phyloP scores from a whole-genome alignment of 2,888 invertebrate species.

The Melanostoma mellinum region DNA sequence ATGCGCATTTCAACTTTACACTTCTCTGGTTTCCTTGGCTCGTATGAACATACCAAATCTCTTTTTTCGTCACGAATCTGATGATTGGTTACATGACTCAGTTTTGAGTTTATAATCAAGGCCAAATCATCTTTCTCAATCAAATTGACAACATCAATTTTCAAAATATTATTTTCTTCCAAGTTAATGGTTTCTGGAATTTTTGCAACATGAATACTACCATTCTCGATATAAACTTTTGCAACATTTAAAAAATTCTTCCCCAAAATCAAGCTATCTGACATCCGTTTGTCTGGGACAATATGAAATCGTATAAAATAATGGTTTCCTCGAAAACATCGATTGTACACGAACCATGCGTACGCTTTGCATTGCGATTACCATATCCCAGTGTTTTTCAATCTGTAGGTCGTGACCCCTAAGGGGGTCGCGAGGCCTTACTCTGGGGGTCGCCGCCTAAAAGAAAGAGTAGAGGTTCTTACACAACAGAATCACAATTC shows the following conservation, averaged over 20 bases:
- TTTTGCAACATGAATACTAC: background rate
- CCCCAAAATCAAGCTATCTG: too few species aligned
- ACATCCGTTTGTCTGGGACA: constrained; percentile 20
- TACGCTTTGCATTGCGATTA: constrained; percentile 3
- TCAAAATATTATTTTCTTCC: constrained; percentile 17
- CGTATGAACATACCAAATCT: constrained; percentile 4
- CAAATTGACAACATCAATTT: constrained; percentile 2
- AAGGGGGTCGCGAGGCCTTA: too few species aligned
- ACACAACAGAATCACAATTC: too few species aligned
- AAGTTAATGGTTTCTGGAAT: background rate
- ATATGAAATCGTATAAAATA: constrained; percentile 31
- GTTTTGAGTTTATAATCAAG: background rate
- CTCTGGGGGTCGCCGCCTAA: too few species aligned
- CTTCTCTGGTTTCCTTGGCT: constrained; percentile 31
- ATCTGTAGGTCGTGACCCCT: too few species aligned
- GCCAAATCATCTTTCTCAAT: background rate
- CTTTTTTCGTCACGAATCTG: background rate
- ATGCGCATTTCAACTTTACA: constrained; percentile 34
- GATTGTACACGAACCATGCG: constrained; percentile 26
- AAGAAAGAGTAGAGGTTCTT: too few species aligned
- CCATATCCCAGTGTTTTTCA: too few species aligned
- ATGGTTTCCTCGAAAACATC: too few species aligned
- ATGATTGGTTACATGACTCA: background rate
- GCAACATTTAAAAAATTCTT: too few species aligned
- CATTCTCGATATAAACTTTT: too few species aligned